Base-by-base conservation (phyloP, 2,113 vertebrate species). In the Cyphomyrus discorhynchus region DNA sequence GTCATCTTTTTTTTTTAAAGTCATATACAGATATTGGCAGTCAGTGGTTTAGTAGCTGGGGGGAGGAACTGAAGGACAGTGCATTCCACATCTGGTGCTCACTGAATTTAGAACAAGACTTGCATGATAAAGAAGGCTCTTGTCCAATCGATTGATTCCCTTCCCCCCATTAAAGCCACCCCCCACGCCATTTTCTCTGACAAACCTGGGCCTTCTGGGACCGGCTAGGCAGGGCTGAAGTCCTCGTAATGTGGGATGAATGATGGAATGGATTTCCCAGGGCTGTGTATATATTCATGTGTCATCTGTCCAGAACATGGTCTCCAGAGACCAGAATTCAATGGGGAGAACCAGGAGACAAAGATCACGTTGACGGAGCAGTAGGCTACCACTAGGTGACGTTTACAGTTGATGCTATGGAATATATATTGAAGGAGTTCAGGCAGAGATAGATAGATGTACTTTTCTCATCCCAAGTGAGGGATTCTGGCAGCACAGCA, bases 221-320 rank as follows among this genome's bases (percentile, higher is more conserved):
- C 74, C 17, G 1, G 31, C 21, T 24, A 27, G 24, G 24, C 58
- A 74, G 70, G 93, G 91, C 93, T 91, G 92, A 94, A 94, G 94
- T 94, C 92, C 95, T 94, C 94, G 95, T 96, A 95, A 95, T 47
- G 49, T 87, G n/a, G 82, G 49, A 88, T 88, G 24, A 74, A 13
- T 89, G 77, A 92, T 90, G 91, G 89, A 92, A 92, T 90, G 90
- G 91, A n/a, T 24, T 42, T 70, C 56, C 70, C 52, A 89, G 84
- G 27, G 31, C 24, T 53, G 85, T 13, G 19, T 45, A 21, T 62
- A 45, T 45, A 31, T 66, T 19, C 4, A 2, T 47, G 45, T 15
- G 24, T 88, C 21, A 46, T 24, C 56, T 88, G 62, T 70, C 42
- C 45, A 13, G 87, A 42, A 62, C 56, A 74, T 15, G 56, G 35